Evolutionary conservation across 2,888 invertebrate genomes (phyloP), one percentile per base, ranked within the genome.

Genomic region (Patella depressa): DNA sequence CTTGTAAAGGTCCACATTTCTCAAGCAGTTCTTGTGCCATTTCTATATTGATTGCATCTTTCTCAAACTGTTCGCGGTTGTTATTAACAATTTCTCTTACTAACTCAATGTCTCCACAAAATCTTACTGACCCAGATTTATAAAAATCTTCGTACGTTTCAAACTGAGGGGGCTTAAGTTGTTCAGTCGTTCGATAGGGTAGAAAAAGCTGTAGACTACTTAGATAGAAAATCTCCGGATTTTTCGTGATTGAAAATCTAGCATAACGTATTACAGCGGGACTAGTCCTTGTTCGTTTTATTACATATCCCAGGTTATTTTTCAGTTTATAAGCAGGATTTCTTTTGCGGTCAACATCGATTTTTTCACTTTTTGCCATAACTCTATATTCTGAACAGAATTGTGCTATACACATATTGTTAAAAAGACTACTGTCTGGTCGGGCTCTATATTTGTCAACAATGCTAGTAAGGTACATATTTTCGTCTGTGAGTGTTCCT

Each of bases 301-400:
- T 69, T 19, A 69, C 29, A 29, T 19, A 69, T 11, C 69, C 69
- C 19, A 69, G 69, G 2, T 69, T 69, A 29, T 69, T 69, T 69
- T 69, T 19, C 29, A 69, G 69, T 11, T 69, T 69, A 29, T 69
- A 69, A 24, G 69, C 11, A 69, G 69, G 69, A 69, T 69, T 72
- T 72, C 1, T 24, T 17, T 12, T 54, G 57, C 17, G 17, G 19
- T 72, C 59, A n/a, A 17, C 34, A 7, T 77, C 65, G 45, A 65
- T n/a, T 54, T n/a, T 45, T 54, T 72, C 45, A 12, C 57, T 45
- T 65, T 74, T 74, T 17, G 73, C 17, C 17, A 77, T 14, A 15
- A 77, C 29, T 45, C 77, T 73, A 57, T 78, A 78, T 65, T 78
- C 74, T 9, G 78, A 78, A n/a, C 34, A 24, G 34, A 74, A 78